phyloP scores from a whole-genome alignment of 2,888 invertebrate species.

The Hyposoter didymator region DNA sequence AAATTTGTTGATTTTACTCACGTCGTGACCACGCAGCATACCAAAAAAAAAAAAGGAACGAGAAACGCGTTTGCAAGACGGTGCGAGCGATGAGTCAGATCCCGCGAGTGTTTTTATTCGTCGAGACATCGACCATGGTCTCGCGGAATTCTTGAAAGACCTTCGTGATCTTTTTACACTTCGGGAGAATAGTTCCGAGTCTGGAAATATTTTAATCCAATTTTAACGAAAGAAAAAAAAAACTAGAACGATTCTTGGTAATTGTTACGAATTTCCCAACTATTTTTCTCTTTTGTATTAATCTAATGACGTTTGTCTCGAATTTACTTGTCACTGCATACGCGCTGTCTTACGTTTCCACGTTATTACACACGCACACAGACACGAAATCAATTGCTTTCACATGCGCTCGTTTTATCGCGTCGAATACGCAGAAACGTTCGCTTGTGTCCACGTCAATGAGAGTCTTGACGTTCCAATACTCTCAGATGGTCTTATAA shows the following conservation, averaged over 20 bases:
- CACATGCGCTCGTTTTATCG: background rate
- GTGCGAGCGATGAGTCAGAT: background rate
- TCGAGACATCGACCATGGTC: slow-evolving; percentile 26
- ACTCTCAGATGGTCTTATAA: slow-evolving; percentile 60
- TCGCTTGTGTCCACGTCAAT: slow-evolving; percentile 25
- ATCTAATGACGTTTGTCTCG: background rate
- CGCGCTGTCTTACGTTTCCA: background rate
- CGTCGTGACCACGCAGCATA: background rate
- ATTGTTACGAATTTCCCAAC: background rate
- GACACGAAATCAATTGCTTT: background rate
- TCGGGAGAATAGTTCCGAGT: slow-evolving; percentile 13
- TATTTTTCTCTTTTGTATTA: background rate
- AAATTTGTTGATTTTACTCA: background rate
- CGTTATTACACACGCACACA: background rate
- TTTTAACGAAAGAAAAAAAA: background rate
- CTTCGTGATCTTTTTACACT: slow-evolving; percentile 18
- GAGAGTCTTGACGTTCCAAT: slow-evolving; percentile 36
- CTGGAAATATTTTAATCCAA: background rate
- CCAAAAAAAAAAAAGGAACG: background rate
- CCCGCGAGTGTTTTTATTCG: background rate
- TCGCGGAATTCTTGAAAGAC: slow-evolving; percentile 23
- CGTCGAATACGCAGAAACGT: slow-evolving; percentile 51
- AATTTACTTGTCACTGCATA: background rate
- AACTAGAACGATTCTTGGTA: slow-evolving; percentile 1
- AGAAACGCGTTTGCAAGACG: background rate